These are phyloP conservation scores for Motacilla tschutschensis DNA, from an alignment of 2,113 vertebrate genomes.

Conservation along the genomic window DNA sequence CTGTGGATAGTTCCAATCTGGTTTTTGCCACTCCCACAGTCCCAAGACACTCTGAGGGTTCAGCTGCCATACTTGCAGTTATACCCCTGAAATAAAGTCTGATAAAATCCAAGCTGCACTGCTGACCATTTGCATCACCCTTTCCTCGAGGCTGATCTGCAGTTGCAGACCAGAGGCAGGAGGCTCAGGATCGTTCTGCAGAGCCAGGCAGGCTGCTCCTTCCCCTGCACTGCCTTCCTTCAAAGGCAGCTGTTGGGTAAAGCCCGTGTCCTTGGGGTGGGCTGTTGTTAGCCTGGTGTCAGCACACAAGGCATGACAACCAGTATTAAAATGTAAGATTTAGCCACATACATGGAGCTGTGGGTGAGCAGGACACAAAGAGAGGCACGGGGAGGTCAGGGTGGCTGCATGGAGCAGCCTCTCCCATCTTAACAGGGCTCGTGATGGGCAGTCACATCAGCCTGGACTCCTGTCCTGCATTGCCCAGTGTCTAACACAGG, in stretches of 20 bases:
- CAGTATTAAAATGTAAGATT: neutral
- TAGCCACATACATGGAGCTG: neutral
- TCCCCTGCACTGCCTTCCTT: neutral
- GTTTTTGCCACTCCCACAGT: neutral
- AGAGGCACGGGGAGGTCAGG: neutral
- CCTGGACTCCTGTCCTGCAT: neutral
- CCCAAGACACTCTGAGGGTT: neutral
- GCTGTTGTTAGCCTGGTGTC: neutral
- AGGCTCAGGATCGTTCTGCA: rapidly evolving
- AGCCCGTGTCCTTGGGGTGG: neutral
- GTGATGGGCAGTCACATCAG: rapidly evolving
- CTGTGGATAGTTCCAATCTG: neutral
- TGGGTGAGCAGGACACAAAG: neutral
- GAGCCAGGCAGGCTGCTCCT: rapidly evolving
- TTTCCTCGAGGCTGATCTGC: neutral
- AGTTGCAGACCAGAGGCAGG: neutral
- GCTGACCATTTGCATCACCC: neutral
- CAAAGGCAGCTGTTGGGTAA: neutral
- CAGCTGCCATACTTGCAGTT: neutral
- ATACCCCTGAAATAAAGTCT: neutral
- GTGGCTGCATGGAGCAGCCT: neutral
- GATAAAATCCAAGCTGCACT: neutral
- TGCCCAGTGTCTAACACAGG: neutral
- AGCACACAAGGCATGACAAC: neutral
- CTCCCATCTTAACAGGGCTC: neutral